Conservation (phyloP, 1,140 invertebrate species). For the Calliopsis andreniformis region DNA sequence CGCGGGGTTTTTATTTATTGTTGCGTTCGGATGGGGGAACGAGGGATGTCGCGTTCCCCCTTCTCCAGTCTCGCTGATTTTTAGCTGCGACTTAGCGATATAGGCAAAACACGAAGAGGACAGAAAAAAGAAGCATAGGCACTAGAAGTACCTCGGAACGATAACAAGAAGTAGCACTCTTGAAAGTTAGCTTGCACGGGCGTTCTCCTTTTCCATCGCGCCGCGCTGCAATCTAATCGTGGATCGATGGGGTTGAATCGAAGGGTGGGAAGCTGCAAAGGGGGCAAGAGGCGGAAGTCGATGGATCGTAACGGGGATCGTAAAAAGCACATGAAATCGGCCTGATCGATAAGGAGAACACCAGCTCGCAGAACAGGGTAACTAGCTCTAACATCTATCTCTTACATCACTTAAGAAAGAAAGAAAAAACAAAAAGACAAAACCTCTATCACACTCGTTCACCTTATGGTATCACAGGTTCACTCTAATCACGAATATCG, state of each 20-base stretch:
- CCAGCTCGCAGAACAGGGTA: constrained; percentile 77
- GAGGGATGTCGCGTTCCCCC: constrained; percentile 30
- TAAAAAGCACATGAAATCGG: constrained; percentile 27
- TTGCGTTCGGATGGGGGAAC: constrained; percentile 48
- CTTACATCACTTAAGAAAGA: constrained; percentile 70
- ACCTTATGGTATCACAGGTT: constrained; percentile 70
- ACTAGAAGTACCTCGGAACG: constrained; percentile 70
- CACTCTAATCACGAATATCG: constrained; percentile 69
- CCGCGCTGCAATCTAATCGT: constrained; percentile 16
- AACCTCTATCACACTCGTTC: constrained; percentile 68
- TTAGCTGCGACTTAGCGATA: constrained; percentile 71
- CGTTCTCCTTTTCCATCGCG: constrained; percentile 67
- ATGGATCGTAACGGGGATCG: constrained; percentile 12
- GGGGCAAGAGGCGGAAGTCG: not conserved
- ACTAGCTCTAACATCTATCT: constrained; percentile 78
- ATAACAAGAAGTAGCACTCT: constrained; percentile 71
- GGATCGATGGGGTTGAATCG: not conserved
- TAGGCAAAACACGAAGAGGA: constrained; percentile 63
- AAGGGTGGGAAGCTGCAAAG: not conserved
- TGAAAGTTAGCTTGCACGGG: constrained; percentile 75
- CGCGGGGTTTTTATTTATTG: constrained; percentile 63
- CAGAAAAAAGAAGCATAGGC: constrained; percentile 61
- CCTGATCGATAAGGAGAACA: constrained; percentile 65
- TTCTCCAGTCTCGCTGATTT: constrained; percentile 52
- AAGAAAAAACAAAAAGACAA: constrained; percentile 44